These are phyloP conservation scores for Heteromyza rotundicornis DNA, from an alignment of 2,888 invertebrate genomes.

Conservation along the genomic window DNA sequence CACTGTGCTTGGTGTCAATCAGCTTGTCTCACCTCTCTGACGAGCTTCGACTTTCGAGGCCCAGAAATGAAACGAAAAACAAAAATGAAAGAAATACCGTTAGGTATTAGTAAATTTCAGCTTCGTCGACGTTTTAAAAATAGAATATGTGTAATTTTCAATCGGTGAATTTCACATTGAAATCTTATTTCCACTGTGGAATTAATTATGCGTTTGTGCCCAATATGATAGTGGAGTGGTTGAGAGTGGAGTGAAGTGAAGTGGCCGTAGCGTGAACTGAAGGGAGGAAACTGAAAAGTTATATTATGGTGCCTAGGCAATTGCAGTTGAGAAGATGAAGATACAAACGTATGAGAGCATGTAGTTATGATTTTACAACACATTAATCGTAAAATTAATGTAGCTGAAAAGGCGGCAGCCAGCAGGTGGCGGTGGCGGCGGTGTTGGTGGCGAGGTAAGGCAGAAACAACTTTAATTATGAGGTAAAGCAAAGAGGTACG, in stretches of 20 bases:
- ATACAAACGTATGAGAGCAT: too few relatives aligned
- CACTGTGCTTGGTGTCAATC: not conserved
- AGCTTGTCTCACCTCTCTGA: not conserved
- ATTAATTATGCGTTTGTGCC: constrained; percentile 55
- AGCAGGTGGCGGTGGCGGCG: constrained; percentile 21
- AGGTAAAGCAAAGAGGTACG: too few relatives aligned
- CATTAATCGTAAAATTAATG: not conserved
- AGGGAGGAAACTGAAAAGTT: too few relatives aligned
- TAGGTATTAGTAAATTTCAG: too few relatives aligned
- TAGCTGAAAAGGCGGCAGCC: not conserved
- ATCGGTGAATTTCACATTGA: not conserved
- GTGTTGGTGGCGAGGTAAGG: not conserved
- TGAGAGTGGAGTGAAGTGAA: not conserved
- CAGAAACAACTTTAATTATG: constrained; percentile 9
- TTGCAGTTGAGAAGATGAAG: too few relatives aligned
- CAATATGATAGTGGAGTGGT: constrained; percentile 49
- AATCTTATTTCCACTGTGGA: not conserved
- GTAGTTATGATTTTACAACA: not conserved
- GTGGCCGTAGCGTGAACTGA: not conserved
- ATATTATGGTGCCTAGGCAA: too few relatives aligned
- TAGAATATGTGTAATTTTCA: not conserved
- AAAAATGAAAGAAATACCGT: too few relatives aligned
- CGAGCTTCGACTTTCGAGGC: not conserved
- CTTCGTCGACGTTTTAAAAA: too few relatives aligned
- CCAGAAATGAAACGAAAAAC: not conserved